Evolutionary conservation across 2,797 vertebrate genomes (phyloP).

Genomic region (Prunella strophiata): DNA sequence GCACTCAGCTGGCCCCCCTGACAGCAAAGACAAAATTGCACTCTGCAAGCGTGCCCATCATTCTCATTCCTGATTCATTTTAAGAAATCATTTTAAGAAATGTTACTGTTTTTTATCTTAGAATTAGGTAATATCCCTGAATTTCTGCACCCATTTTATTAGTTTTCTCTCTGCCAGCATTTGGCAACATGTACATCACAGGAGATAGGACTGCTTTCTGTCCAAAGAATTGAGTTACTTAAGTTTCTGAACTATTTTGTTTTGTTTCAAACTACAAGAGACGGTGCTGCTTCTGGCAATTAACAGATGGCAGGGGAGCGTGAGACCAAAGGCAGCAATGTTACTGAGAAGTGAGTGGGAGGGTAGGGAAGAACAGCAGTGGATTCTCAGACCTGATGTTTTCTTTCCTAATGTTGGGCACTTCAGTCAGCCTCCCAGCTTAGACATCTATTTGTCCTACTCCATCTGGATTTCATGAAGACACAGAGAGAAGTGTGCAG

Average conservation of each 20-base stretch:
- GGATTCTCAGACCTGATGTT: not conserved
- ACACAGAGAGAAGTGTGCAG: not conserved
- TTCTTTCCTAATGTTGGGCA: not conserved
- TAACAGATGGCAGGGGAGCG: not conserved
- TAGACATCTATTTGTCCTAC: not conserved
- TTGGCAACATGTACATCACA: not conserved
- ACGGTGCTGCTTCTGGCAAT: not conserved
- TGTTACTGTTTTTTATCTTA: not conserved
- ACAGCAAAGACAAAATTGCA: not conserved
- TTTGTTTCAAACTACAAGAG: not conserved
- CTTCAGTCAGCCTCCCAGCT: not conserved
- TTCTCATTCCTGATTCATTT: not conserved
- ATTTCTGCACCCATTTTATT: not conserved
- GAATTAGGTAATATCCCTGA: not conserved
- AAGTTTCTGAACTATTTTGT: not conserved
- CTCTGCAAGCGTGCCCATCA: not conserved
- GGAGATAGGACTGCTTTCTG: not conserved
- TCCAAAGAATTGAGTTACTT: not conserved
- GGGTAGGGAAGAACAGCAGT: not conserved
- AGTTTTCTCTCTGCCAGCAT: not conserved
- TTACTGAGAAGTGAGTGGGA: not conserved
- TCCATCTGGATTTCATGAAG: not conserved
- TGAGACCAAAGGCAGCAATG: not conserved
- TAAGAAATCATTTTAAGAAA: not conserved
- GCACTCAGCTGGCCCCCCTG: too few species aligned